Base-by-base conservation (phyloP, 2,888 invertebrate species). In the Icerya purchasi region DNA sequence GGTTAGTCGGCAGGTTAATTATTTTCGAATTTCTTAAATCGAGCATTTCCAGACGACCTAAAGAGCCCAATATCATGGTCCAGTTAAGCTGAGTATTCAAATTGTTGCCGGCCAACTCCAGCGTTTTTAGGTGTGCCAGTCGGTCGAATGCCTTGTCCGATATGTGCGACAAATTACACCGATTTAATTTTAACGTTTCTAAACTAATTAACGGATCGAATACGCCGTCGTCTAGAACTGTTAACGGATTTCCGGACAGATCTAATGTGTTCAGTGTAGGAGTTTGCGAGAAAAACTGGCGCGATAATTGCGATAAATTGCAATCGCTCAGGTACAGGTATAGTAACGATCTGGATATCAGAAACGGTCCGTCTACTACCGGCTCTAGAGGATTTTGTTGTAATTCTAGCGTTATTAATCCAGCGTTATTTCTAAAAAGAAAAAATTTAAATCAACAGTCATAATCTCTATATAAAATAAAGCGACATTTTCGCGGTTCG, bases 281-380 rank as follows among this genome's bases (percentile, higher is more conserved):
- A 53, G 80, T 75, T 66, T 82, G 81, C 64, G 77, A 74, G 69
- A 83, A 83, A 69, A 83, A 84, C 60, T 77, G 75, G 3, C 75
- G 69, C 67, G 79, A 79, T 66, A 83, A 74, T 53, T 68, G 69
- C 20, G 74, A 73, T 25, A 84, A 72, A 56, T 77, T 77, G 69
- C 82, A 83, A 60, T 75, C 76, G 69, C 79, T 82, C 65, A 83
- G 75, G 68, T 83, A 83, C 62, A 84, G 73, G 67, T 79, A 82
- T 64, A 81, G 77, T 56, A 84, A 72, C 1, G 83, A 80, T 61
- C 76, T 75, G 50, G 81, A 81, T 59, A 78, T 74, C 23, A 84
- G 70, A 67, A 84, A 82, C 2, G 79, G 76, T 2, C 80, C 82
- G n/a, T 78, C 77, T 5, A 36, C 14, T 1, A 81, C 76, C 53